Percentiles rank a stretch among this genome's conserved stretches.
Conservation (phyloP, 2,797 vertebrate genomes). For the Poeciliopsis presidionis region DNA sequence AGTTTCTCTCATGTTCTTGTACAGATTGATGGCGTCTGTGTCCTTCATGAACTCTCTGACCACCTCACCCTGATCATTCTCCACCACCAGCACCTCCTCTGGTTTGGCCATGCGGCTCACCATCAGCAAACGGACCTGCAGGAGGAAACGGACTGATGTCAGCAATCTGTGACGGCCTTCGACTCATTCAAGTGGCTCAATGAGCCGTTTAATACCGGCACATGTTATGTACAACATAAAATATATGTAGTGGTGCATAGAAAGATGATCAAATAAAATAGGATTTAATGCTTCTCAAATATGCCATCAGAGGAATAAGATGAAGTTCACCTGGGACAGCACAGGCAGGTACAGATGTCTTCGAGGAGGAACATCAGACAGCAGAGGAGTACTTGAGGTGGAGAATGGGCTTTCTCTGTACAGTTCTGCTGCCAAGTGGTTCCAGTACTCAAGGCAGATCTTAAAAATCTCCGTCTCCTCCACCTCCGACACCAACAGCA, state of each 20-base stretch:
- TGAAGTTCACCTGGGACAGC: constrained; percentile 89
- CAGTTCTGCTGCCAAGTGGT: constrained; percentile 96
- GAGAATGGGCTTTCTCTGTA: constrained; percentile 97
- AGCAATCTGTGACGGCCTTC: not conserved
- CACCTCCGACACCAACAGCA: constrained; percentile 97
- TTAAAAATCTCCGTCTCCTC: constrained; percentile 99
- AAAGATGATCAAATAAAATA: not conserved
- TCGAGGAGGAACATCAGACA: constrained; percentile 94
- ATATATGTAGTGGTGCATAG: not conserved
- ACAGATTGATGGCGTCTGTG: constrained; percentile 97
- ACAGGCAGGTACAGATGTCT: constrained; percentile 95
- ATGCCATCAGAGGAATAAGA: not conserved
- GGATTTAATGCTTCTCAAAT: not conserved
- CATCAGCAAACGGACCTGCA: constrained; percentile 92
- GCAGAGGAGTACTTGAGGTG: constrained; percentile 90
- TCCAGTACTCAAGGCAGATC: constrained; percentile 99
- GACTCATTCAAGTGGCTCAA: too few relatives aligned
- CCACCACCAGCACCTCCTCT: constrained; percentile 96
- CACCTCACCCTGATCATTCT: constrained; percentile 98
- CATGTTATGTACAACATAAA: not conserved
- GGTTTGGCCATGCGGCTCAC: constrained; percentile 98
- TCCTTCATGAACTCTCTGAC: constrained; percentile 99
- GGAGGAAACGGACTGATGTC: accelerated
- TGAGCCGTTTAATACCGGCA: not conserved
- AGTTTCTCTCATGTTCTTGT: constrained; percentile 99